Evolutionary conservation across 2,113 vertebrate genomes (phyloP).

Genomic region (Sylvilagus bachmani): DNA sequence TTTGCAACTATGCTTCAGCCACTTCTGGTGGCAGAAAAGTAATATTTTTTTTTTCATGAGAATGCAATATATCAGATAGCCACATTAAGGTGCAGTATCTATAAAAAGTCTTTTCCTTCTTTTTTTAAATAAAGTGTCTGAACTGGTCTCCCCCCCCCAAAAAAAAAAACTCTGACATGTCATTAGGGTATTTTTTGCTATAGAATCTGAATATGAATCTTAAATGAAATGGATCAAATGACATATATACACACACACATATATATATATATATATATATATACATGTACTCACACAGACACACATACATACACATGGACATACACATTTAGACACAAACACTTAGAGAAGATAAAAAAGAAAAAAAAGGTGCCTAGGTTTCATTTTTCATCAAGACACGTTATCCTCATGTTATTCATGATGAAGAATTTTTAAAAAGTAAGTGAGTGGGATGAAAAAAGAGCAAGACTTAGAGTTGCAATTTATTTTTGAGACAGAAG

Average conservation of each 20-base stretch:
- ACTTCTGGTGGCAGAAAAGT: slow-evolving; percentile 58
- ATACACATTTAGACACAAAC: not conserved
- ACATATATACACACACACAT: too few relatives aligned
- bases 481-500: slow-evolving; percentile 76
- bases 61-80: slow-evolving; percentile 56
- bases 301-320: not conserved
- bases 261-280: not conserved
- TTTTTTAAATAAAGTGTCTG: slow-evolving; percentile 38
- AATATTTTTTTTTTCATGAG: slow-evolving; percentile 48
- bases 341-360: not conserved
- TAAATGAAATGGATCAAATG: slow-evolving; percentile 1
- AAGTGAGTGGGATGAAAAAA: slow-evolving; percentile 55
- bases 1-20: slow-evolving; percentile 48
- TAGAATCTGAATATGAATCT: not conserved
- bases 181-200: not conserved
- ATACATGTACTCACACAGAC: not conserved
- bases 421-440: slow-evolving; percentile 35
- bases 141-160: not conserved
- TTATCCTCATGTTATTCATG: not conserved
- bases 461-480: slow-evolving; percentile 43
- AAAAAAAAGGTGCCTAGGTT: not conserved
- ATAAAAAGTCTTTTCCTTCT: slow-evolving; percentile 17
- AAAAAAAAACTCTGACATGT: not conserved
- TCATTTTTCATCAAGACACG: slow-evolving; percentile 28
- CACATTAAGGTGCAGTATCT: slow-evolving; percentile 30